Base-by-base conservation (phyloP, 2,113 vertebrate genomes). In the Hippocampus zosterae region DNA sequence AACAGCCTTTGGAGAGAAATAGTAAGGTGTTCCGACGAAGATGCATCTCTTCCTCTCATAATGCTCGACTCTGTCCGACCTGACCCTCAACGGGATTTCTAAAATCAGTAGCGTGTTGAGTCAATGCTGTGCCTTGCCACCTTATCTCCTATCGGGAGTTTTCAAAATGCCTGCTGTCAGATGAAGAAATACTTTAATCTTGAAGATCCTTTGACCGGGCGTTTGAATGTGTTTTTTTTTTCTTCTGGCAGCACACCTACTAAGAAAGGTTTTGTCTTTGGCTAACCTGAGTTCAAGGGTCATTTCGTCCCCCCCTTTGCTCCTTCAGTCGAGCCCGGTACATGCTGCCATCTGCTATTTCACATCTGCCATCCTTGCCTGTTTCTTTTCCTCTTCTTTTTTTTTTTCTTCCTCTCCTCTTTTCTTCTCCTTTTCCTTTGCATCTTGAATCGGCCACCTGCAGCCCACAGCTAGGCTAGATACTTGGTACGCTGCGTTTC, bases 281-380 rank as follows among this genome's bases (percentile, higher is more conserved):
- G 70, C 63, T 59, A 27, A 71, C 57, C 65, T 29, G 70, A 48
- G 74, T 68, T 70, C 46, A 72, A 70, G 44, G 50, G 66, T 70
- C 3, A 44, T 66, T 73, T 72, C 70, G 70, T 68, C 41, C 68
- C 41, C 68, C 80, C 41, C 33, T 73, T 57, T 67, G 50, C 46
- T 70, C 80, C 70, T 75, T 25, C 68, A 67, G 70, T 64, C 56
- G 60, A 82, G 59, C 76, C 79, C 75, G 73, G 67, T 81, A 73
- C 64, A 77, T 81, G 69, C 65, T 78, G 70, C 65, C 76, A 73
- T 69, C 66, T 68, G 71, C 50, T 46, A 65, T 68, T 61, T 73
- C 27, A 78, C 79, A 79, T 83, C 72, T 64, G 15, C 73, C 61
- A 67, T 81, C 75, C 81, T 81, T 80, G 81, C 85, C 78, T 73